phyloP scores from a whole-genome alignment of 2,797 vertebrate genomes.

The Chiloscyllium punctatum region DNA sequence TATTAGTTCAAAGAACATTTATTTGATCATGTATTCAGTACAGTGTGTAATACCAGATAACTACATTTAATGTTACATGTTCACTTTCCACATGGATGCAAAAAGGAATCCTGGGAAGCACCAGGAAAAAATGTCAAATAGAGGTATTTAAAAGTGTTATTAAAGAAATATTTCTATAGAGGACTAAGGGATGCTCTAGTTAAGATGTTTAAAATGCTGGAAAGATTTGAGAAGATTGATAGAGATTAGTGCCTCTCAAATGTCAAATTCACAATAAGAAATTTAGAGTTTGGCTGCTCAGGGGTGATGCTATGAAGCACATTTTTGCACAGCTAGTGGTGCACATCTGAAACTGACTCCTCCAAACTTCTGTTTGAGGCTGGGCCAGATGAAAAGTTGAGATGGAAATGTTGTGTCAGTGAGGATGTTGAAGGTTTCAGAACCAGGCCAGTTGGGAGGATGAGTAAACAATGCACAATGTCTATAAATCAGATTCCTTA shows the following conservation, averaged over 20 bases:
- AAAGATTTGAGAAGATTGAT: neutral
- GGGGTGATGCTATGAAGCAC: neutral
- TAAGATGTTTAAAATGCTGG: neutral
- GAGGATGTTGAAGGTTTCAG: neutral
- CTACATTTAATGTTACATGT: neutral
- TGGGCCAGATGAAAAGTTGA: neutral
- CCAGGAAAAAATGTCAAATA: neutral
- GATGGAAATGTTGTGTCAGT: neutral
- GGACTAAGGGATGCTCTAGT: neutral
- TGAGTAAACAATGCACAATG: neutral
- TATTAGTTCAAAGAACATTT: neutral
- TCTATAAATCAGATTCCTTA: neutral
- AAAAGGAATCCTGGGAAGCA: neutral
- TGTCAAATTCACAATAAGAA: neutral
- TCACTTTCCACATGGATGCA: neutral
- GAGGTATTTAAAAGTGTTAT: neutral
- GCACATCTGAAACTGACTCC: neutral
- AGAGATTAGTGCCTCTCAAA: neutral
- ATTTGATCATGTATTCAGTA: neutral
- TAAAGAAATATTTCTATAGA: slow-evolving; percentile 9
- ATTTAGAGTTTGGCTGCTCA: neutral
- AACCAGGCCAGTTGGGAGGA: neutral
- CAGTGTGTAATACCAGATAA: neutral
- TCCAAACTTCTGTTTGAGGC: neutral
- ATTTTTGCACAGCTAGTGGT: neutral